A percentile compares a stretch with the other conserved stretches of the same genome.
phyloP scores from a whole-genome alignment of 1,140 invertebrate genomes.

The Drosophila pseudoananassae region DNA sequence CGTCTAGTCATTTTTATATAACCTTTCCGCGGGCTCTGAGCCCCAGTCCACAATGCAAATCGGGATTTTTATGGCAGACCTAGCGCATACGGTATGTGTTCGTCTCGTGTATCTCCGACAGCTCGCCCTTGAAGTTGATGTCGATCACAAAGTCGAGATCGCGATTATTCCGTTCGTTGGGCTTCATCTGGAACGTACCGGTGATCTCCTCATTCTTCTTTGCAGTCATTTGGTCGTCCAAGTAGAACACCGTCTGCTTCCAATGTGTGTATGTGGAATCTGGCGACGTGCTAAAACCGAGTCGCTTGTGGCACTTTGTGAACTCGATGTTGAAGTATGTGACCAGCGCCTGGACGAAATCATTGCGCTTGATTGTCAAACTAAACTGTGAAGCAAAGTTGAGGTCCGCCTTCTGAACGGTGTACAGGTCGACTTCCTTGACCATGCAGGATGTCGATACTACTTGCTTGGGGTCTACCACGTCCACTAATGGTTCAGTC shows the following conservation, averaged over 20 bases:
- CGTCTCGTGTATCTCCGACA: conserved; percentile 94
- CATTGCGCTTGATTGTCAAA: conserved; percentile 94
- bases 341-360: conserved; percentile 99
- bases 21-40: conserved; percentile 37
- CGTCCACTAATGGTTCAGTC: conserved; percentile 98
- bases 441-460: conserved; percentile 95
- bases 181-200: conserved; percentile 96
- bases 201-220: conserved; percentile 97
- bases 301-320: conserved; percentile 98
- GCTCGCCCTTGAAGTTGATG: conserved; percentile 97
- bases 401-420: conserved; percentile 97
- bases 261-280: conserved; percentile 99
- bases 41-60: conserved; percentile 29
- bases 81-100: conserved; percentile 99
- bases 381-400: conserved; percentile 96
- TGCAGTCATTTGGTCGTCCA: conserved; percentile 97
- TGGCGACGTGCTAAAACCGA: conserved; percentile 99
- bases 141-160: conserved; percentile 98
- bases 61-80: conserved; percentile 19
- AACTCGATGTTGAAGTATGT: conserved; percentile 99
- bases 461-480: conserved; percentile 98
- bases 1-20: conserved; percentile 64
- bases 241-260: conserved; percentile 99
- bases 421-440: conserved; percentile 99
- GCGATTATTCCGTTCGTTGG: conserved; percentile 97